Evolutionary conservation across 2,797 vertebrate species (phyloP).

Genomic region (Molossus alvarezi): DNA sequence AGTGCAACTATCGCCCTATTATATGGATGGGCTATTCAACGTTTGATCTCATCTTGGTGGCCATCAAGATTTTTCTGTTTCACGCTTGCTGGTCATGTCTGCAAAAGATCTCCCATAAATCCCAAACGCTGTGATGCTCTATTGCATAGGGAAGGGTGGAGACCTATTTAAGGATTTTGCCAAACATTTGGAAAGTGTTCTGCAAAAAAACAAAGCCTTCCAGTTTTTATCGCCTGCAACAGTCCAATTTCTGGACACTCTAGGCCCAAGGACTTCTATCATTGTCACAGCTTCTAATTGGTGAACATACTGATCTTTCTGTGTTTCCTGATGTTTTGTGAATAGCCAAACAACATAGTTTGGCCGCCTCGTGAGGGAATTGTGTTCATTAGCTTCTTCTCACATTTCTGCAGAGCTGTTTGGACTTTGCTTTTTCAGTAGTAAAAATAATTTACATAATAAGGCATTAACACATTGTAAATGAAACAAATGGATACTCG

Average conservation of each 20-base stretch:
- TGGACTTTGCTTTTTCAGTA: not conserved
- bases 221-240: rapidly evolving
- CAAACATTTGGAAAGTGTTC: not conserved
- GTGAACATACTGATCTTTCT: rapidly evolving
- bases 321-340: rapidly evolving
- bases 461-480: not conserved
- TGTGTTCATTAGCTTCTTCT: not conserved
- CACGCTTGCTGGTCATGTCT: not conserved
- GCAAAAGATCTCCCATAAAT: not conserved
- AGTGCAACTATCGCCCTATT: too few relatives aligned
- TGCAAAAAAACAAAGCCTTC: not conserved
- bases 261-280: rapidly evolving
- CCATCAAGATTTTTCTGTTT: not conserved
- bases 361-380: not conserved
- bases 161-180: not conserved
- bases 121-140: rapidly evolving
- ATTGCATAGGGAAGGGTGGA: rapidly evolving
- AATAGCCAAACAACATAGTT: not conserved
- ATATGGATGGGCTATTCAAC: too few relatives aligned
- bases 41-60: too few relatives aligned
- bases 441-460: not conserved
- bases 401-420: not conserved
- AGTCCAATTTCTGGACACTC: rapidly evolving
- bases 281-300: not conserved
- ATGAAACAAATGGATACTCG: not conserved